Base-by-base conservation (phyloP, 2,797 vertebrate genomes). In the Lithobates pipiens region DNA sequence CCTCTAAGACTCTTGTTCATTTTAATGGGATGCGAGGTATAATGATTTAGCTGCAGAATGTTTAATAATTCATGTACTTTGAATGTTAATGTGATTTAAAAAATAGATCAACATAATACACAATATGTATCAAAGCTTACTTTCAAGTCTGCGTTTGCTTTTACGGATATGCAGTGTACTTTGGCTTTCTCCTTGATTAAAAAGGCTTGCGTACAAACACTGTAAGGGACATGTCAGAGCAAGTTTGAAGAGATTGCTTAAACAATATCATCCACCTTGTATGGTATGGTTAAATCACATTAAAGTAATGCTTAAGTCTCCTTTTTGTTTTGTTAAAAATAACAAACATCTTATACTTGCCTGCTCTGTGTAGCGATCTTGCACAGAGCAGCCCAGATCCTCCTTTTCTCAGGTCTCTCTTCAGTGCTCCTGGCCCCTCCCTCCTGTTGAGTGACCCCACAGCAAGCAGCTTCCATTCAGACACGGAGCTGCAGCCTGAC, bases 41-140 rank as follows among this genome's bases (percentile, higher is more conserved):
- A 87, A 87, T 87, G 70, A 87, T 83, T 86, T 82, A 79, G 81
- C 81, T 18, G 71, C 44, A 27, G 76, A 69, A 44, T 80, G 70
- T 75, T 87, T 87, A 87, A 87, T 87, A 83, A 87, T 87, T 87
- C 81, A 87, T 84, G 81, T 65, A 54, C 61, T 83, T 77, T 76
- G 86, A 84, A 83, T 83, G 86, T 87, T 87, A 87, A 83, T 87
- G 81, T 65, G 61, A 76, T 79, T 87, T 87, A 46, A 70, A 74
- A 86, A 83, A 84, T 87, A 80, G 71, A 83, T 87, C 86, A 83
- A 80, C 76, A 83, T 79, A 87, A 84, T 72, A 46, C 71, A 63
- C 34, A 83, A 70, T 57, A 27, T 70, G 76, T 80, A 79, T 87
- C 81, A 80, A 87, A 84, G 76, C 61, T 75, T 80, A 34, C 63